Base-by-base conservation (phyloP, 2,797 vertebrate genomes). In the Danio choprae region DNA sequence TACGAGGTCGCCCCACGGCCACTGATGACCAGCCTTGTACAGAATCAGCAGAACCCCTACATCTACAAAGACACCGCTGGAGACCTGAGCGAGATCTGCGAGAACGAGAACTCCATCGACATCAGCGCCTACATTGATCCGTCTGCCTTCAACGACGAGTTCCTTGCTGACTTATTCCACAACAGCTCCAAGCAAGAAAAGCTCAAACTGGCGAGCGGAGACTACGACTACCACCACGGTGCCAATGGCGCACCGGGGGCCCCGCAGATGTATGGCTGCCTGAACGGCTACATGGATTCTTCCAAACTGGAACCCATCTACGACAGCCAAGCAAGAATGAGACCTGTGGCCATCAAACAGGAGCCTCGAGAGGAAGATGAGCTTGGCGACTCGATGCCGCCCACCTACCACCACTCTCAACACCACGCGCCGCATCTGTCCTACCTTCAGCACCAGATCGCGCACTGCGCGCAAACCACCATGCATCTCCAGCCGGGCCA, bases 111-210 rank as follows among this genome's bases (percentile, higher is more conserved):
- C 88, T 99, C 97, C 85, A 98, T 99, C 88, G 97, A 99, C 90
- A 96, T 99, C 90, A 98, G 97, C 91, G 97, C 97, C 63, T 99
- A 99, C 93, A 98, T 98, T 84, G 97, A 99, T 90, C 97, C 97
- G 13, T 91, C 96, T 38, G 96, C 97, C 38, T 98, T 99, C 88
- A 97, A 99, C 96, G 97, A 98, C 96, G 97, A 99, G 90, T 98
- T 99, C 89, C 91, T 99, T 90, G 97, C 97, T 12, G 97, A 99
- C 86, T 92, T 99, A 80, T 97, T 98, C 93, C 97, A 98, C 91
- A 96, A 96, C 93, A 95, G 90, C 91, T 93, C 96, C 83, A 94
- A 96, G 82, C 96, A 96, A 89, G 95, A 94, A 90, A 94, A 94
- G 82, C 83, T 90, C 36, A 96, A 95, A 90, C 83, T 90, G 69